Evolutionary conservation across 2,888 invertebrate genomes (phyloP).

Genomic region (Yponomeuta sedellus): DNA sequence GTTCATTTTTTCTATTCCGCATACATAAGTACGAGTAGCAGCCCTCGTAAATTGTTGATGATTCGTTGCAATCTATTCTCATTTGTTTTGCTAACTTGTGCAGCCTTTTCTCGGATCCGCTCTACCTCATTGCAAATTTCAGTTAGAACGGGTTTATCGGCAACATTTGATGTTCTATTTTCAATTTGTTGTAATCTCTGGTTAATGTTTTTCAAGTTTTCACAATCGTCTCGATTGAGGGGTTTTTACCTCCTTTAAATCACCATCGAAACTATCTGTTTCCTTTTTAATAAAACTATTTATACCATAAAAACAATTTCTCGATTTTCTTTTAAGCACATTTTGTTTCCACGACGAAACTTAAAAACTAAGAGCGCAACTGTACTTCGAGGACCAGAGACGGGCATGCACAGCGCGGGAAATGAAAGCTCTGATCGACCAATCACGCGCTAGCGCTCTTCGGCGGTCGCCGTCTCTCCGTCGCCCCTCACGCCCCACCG

Average conservation of each 20-base stretch:
- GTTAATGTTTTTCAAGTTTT: neutral
- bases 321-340: neutral
- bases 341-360: neutral
- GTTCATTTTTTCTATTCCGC: too few relatives aligned
- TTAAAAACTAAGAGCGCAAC: neutral
- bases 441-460: neutral
- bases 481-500: neutral
- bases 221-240: neutral
- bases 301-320: neutral
- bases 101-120: slow-evolving; percentile 21
- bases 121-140: slow-evolving; percentile 10
- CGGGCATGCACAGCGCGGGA: neutral
- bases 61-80: slow-evolving; percentile 8
- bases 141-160: slow-evolving; percentile 16
- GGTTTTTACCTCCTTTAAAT: neutral
- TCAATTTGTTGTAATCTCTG: slow-evolving; percentile 2
- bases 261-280: neutral
- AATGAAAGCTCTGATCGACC: neutral
- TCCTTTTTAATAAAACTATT: neutral
- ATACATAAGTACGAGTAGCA: too few relatives aligned
- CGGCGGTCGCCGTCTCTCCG: neutral
- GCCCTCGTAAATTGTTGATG: neutral
- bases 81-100: slow-evolving; percentile 21
- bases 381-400: neutral
- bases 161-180: slow-evolving; percentile 22